phyloP scores from a whole-genome alignment of 2,797 vertebrate species.

The Hemitrygon akajei region DNA sequence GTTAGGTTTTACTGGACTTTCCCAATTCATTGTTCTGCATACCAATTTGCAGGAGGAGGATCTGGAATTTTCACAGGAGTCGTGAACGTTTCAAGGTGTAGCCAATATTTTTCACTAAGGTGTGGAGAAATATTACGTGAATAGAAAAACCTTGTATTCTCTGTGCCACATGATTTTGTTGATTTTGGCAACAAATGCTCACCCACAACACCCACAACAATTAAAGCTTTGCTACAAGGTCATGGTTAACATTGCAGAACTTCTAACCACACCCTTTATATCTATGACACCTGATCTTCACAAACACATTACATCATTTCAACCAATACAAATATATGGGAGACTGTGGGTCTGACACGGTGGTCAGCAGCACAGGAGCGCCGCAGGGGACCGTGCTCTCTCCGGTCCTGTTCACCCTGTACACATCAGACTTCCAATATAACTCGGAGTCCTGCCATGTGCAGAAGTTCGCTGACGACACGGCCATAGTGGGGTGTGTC shows the following conservation, averaged over 20 bases:
- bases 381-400: no score
- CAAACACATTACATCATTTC: background rate
- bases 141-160: background rate
- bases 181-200: background rate
- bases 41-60: background rate
- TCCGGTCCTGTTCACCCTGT: no score
- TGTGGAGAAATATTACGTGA: background rate
- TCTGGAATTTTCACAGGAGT: background rate
- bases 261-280: background rate
- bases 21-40: background rate
- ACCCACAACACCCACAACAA: background rate
- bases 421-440: no score
- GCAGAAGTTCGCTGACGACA: no score
- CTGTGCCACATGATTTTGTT: background rate
- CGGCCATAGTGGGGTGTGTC: no score
- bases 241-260: background rate
- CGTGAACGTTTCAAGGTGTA: background rate
- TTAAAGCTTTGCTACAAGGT: background rate
- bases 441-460: no score
- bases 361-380: no score
- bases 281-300: background rate
- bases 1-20: background rate
- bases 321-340: background rate
- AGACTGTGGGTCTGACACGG: no score
- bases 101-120: background rate